These are phyloP conservation scores for Casuarius casuarius DNA, from an alignment of 2,113 vertebrate genomes.

Conservation along the genomic window DNA sequence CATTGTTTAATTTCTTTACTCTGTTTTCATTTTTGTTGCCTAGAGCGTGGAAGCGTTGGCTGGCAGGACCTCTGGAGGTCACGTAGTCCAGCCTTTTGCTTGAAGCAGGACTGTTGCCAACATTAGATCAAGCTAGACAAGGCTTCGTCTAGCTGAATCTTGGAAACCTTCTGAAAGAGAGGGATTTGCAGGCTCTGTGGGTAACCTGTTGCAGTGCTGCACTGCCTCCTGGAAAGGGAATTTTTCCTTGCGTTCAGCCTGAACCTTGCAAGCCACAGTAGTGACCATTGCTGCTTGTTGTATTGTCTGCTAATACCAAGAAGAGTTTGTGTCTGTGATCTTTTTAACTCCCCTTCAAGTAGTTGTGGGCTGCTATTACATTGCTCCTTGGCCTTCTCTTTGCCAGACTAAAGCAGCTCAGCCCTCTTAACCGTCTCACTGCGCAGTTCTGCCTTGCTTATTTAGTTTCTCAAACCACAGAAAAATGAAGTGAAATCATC, in stretches of 20 bases:
- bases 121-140: not conserved
- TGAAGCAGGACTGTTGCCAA: not conserved
- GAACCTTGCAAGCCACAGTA: not conserved
- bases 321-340: not conserved
- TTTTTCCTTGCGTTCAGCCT: not conserved
- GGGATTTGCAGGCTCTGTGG: not conserved
- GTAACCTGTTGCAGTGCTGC: not conserved
- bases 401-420: not conserved
- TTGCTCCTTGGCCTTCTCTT: not conserved
- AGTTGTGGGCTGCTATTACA: not conserved
- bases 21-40: not conserved
- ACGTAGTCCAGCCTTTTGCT: not conserved
- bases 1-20: not conserved
- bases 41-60: not conserved
- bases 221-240: not conserved
- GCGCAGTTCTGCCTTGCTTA: not conserved
- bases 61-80: not conserved
- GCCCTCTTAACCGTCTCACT: not conserved
- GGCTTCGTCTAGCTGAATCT: not conserved
- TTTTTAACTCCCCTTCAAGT: not conserved
- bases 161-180: not conserved
- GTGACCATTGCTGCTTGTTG: not conserved
- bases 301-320: not conserved
- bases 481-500: not conserved
- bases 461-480: not conserved